These are phyloP conservation scores for Venusia cambrica DNA, from an alignment of 2,888 invertebrate genomes.

Conservation along the genomic window DNA sequence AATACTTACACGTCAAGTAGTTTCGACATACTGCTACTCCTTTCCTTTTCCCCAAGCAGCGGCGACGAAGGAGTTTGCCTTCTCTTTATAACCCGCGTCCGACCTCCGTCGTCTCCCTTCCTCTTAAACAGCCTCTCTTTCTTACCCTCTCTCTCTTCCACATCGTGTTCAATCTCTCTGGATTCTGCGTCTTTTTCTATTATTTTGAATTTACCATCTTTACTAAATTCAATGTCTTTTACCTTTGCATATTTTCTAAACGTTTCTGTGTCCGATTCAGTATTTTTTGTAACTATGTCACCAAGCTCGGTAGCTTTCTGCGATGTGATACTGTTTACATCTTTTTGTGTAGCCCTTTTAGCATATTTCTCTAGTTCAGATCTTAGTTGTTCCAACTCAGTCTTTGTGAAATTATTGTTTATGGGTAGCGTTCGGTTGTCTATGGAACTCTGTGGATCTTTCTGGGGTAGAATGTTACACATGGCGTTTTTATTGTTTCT, in stretches of 20 bases:
- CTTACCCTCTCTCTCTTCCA: conserved; percentile 52
- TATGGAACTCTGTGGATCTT: conserved; percentile 36
- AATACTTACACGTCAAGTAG: conserved; percentile 85
- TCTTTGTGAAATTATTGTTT: conserved; percentile 34
- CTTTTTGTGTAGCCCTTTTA: no score
- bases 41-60: conserved; percentile 86
- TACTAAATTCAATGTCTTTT: no score
- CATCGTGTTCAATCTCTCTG: no score
- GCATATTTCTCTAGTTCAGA: no score
- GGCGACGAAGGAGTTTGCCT: conserved; percentile 62
- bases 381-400: conserved; percentile 26
- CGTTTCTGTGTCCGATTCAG: no score
- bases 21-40: conserved; percentile 93
- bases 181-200: no score
- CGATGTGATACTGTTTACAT: no score
- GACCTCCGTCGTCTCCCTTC: conserved; percentile 63
- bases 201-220: no score
- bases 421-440: conserved; percentile 29
- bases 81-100: conserved; percentile 53
- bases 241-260: no score
- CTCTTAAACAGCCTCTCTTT: conserved; percentile 71
- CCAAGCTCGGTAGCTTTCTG: no score
- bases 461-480: conserved; percentile 32
- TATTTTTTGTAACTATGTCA: no score
- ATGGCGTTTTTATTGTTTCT: conserved; percentile 33